Percentiles rank a stretch among this genome's conserved stretches.
These are phyloP conservation scores for Podarcis lilfordi DNA, from an alignment of 2,797 vertebrate species.

Conservation along the genomic window DNA sequence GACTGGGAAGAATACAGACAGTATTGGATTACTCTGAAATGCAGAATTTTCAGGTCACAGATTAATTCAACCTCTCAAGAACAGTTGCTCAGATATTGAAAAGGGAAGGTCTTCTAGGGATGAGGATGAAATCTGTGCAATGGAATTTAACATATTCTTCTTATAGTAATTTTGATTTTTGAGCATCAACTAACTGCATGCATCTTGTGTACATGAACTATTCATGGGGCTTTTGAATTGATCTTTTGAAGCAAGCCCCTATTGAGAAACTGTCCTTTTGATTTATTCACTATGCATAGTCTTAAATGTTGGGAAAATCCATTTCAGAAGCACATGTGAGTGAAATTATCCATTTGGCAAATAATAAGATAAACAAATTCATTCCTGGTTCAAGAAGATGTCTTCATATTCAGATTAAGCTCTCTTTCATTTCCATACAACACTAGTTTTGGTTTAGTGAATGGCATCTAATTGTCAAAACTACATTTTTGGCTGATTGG, in stretches of 20 bases:
- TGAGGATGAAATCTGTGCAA: conserved; percentile 9
- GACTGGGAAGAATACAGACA: conserved; percentile 21
- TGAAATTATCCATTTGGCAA: conserved; percentile 3
- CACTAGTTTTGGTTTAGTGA: conserved; percentile 41
- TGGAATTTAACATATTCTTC: conserved; percentile 1
- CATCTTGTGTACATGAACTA: not conserved
- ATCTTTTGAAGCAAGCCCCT: not conserved
- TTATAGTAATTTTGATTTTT: conserved; percentile 7
- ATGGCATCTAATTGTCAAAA: conserved; percentile 44
- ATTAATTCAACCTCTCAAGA: not conserved
- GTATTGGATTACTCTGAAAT: conserved; percentile 28
- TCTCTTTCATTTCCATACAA: conserved; percentile 6
- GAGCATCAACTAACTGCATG: not conserved
- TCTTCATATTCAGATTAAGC: conserved; percentile 32
- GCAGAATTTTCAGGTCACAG: conserved; percentile 8
- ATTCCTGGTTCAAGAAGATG: conserved; percentile 25
- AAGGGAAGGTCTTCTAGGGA: not conserved
- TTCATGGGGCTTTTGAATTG: not conserved
- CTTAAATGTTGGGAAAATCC: not conserved
- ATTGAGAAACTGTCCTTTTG: conserved; percentile 17
- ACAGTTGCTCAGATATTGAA: conserved; percentile 2
- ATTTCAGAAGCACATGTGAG: not conserved
- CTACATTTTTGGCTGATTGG: not conserved
- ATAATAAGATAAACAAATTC: conserved; percentile 15
- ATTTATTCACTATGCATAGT: not conserved